These are phyloP conservation scores for Tipula lateralis DNA, from an alignment of 2,888 invertebrate genomes.

Conservation along the genomic window DNA sequence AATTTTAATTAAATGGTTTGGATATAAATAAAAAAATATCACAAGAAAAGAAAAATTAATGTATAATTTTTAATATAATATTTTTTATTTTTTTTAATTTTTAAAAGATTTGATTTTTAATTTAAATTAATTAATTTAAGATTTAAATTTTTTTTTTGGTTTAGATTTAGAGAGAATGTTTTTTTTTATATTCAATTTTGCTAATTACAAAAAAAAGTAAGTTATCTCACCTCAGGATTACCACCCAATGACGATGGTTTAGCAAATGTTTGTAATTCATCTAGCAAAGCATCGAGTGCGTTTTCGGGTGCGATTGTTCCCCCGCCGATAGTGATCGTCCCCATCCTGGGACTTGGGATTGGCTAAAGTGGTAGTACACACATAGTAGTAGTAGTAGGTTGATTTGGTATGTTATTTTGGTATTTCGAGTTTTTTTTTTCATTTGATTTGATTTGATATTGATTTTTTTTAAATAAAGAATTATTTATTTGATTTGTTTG, in stretches of 20 bases:
- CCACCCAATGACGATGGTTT: conserved; percentile 54
- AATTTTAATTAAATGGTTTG: conserved; percentile 15
- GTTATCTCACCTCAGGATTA: conserved; percentile 32
- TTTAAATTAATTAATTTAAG: background rate
- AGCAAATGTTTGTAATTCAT: conserved; percentile 85
- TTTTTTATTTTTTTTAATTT: conserved; percentile 4
- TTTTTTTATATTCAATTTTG: background rate
- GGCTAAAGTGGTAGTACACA: conserved; percentile 45
- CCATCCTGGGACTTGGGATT: conserved; percentile 60
- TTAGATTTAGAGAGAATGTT: conserved; percentile 3
- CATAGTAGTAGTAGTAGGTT: background rate
- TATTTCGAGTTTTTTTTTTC: background rate
- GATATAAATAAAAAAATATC: background rate
- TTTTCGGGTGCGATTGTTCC: conserved; percentile 66
- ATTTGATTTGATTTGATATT: background rate
- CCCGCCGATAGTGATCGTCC: conserved; percentile 56
- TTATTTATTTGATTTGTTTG: background rate
- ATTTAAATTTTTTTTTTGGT: conserved; percentile 3
- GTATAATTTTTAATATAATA: background rate
- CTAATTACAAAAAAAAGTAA: background rate
- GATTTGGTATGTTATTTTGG: background rate
- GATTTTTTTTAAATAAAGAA: background rate
- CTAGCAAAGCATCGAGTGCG: conserved; percentile 96
- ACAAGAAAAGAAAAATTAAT: conserved; percentile 21
- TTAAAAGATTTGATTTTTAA: background rate